Conservation (phyloP, 2,888 invertebrate genomes). For the Gibbula magus region DNA sequence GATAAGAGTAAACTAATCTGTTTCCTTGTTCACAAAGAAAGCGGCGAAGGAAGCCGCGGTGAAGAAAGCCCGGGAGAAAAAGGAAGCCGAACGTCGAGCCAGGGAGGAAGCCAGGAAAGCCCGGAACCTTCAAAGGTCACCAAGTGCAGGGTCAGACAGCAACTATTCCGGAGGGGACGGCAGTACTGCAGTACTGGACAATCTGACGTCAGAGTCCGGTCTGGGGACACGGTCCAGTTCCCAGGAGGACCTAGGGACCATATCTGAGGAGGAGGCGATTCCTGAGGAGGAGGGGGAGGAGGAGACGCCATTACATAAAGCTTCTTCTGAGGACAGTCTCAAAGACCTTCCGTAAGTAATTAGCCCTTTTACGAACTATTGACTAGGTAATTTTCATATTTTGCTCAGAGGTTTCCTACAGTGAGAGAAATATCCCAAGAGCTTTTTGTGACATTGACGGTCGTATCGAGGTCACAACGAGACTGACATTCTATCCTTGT, state of each 20-base stretch:
- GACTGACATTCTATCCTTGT: neutral
- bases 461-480: no score
- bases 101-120: neutral
- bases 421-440: no score
- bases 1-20: neutral
- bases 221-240: neutral
- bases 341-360: neutral
- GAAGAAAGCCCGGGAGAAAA: neutral
- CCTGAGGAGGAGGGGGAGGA: neutral
- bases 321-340: neutral
- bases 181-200: neutral
- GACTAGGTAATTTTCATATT: no score
- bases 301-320: neutral
- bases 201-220: neutral
- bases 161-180: neutral
- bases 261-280: neutral
- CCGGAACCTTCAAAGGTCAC: neutral
- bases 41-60: constrained; percentile 6
- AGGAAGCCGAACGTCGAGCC: neutral
- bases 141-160: neutral
- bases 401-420: no score
- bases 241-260: neutral
- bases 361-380: no score
- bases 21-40: neutral
- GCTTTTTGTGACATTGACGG: no score